A percentile compares a stretch with the other conserved stretches of the same genome.
Evolutionary conservation across 2,113 vertebrate genomes (phyloP).

Genomic region (Zapornia atra): DNA sequence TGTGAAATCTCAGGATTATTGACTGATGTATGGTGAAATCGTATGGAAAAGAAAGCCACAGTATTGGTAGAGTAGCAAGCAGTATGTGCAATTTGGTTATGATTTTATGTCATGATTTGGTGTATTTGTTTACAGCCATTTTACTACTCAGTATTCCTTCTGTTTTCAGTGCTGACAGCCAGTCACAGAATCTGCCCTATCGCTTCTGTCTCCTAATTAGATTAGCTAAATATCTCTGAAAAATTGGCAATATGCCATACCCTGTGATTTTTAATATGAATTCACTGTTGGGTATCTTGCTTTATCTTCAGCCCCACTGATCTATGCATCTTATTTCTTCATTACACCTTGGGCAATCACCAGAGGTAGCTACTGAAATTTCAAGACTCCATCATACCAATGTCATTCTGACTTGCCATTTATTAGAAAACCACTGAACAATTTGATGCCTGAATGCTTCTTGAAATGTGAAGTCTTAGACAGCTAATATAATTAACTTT

Average conservation of each 20-base stretch:
- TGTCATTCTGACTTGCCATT: background rate
- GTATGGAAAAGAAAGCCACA: background rate
- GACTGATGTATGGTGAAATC: background rate
- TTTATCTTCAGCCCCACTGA: background rate
- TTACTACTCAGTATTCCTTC: background rate
- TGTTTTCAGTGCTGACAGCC: background rate
- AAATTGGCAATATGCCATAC: background rate
- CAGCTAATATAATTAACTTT: background rate
- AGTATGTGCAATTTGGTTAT: background rate
- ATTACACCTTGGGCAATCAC: background rate
- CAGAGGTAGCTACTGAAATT: background rate
- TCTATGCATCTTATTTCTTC: background rate
- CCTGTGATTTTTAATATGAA: constrained; percentile 13
- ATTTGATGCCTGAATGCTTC: background rate
- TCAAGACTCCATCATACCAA: background rate
- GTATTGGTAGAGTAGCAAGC: background rate
- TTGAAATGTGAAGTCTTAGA: background rate
- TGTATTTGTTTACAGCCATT: background rate
- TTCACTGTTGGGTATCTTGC: background rate
- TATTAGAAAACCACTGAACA: background rate
- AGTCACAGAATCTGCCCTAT: background rate
- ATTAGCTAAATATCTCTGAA: constrained; percentile 5
- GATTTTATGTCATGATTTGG: background rate
- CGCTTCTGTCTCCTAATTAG: background rate
- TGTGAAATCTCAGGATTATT: background rate